phyloP scores from a whole-genome alignment of 1,140 invertebrate species.

The Zeugodacus cucurbitae region DNA sequence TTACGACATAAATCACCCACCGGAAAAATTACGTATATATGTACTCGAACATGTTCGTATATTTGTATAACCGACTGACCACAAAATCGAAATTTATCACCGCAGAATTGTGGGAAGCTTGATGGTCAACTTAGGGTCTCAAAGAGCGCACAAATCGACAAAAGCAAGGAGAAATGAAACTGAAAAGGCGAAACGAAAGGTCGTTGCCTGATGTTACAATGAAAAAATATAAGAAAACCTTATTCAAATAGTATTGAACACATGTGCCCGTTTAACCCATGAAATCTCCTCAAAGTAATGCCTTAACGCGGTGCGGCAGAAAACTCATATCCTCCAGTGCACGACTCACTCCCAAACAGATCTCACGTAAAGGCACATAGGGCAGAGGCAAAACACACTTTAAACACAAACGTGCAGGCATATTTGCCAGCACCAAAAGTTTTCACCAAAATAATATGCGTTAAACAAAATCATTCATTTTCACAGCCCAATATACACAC shows the following conservation, averaged over 20 bases:
- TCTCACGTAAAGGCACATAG: too few species aligned
- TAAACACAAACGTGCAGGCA: too few species aligned
- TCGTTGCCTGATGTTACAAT: too few species aligned
- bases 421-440: neutral
- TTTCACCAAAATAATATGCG: neutral
- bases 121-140: neutral
- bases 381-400: too few species aligned
- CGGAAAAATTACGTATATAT: neutral
- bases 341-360: too few species aligned
- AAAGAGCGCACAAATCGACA: neutral
- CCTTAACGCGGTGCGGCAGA: neutral
- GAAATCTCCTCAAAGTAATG: neutral
- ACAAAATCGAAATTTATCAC: neutral
- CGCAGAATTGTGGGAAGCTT: neutral
- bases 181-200: neutral
- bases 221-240: neutral
- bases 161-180: neutral
- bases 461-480: neutral
- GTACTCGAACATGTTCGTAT: too few species aligned
- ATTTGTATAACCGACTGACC: neutral
- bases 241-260: too few species aligned
- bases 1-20: neutral
- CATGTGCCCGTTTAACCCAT: too few species aligned
- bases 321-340: neutral
- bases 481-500: neutral